Conservation (phyloP, 1,140 invertebrate genomes). For the Microplitis mediator region DNA sequence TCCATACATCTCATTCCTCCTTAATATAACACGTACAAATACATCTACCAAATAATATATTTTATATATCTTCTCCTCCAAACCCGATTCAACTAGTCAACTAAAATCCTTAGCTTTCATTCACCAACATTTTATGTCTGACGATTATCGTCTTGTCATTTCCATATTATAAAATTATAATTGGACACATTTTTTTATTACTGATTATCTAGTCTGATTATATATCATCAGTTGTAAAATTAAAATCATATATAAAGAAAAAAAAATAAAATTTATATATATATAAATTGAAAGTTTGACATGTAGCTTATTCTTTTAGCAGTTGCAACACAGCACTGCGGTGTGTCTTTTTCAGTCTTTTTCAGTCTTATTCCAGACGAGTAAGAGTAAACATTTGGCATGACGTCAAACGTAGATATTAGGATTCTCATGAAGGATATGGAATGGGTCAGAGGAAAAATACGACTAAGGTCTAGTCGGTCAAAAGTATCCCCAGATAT, state of each 20-base stretch:
- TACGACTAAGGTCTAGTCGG: background rate
- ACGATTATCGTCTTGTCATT: slow-evolving; percentile 24
- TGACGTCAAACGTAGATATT: slow-evolving; percentile 61
- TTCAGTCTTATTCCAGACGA: slow-evolving; percentile 49
- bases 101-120: too few relatives aligned
- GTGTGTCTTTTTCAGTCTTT: slow-evolving; percentile 20
- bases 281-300: too few relatives aligned
- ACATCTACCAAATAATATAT: too few relatives aligned
- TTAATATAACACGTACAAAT: background rate
- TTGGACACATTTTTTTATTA: slow-evolving; percentile 17
- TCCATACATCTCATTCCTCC: background rate
- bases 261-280: too few relatives aligned
- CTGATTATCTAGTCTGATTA: too few relatives aligned
- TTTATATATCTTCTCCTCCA: slow-evolving; percentile 2
- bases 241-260: too few relatives aligned
- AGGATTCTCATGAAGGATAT: slow-evolving; percentile 49
- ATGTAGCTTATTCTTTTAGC: too few relatives aligned
- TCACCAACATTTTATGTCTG: too few relatives aligned
- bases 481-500: slow-evolving; percentile 3
- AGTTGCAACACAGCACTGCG: background rate
- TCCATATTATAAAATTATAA: slow-evolving; percentile 45
- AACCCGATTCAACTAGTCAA: background rate
- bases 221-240: too few relatives aligned
- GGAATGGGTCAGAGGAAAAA: background rate
- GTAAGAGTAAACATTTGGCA: slow-evolving; percentile 58